Percentiles rank a stretch among this genome's conserved stretches.
phyloP scores from a whole-genome alignment of 2,888 invertebrate genomes.

The Therioaphis trifolii region DNA sequence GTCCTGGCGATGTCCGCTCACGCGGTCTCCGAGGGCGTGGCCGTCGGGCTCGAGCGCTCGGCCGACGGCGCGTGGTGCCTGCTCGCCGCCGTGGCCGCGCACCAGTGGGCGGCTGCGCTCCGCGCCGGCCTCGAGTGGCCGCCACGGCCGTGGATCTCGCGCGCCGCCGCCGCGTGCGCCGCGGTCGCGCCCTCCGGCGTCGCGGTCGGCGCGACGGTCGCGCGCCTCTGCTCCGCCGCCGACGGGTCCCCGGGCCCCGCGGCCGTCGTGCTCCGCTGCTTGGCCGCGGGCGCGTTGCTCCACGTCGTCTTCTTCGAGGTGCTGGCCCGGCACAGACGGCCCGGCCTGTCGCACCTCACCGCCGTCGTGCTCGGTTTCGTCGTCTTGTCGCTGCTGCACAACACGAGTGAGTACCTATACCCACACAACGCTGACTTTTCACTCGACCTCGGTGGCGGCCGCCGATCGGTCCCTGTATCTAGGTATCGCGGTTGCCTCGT shows the following conservation, averaged over 20 bases:
- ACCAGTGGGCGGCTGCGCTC: constrained; percentile 76
- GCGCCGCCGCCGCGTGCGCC: constrained; percentile 74
- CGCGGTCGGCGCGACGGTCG: constrained; percentile 69
- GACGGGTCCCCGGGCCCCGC: constrained; percentile 69
- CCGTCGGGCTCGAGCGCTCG: constrained; percentile 80
- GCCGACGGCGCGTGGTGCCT: constrained; percentile 75
- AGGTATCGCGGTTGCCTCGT: no score
- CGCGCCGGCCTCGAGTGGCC: constrained; percentile 76
- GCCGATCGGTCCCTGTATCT: no score
- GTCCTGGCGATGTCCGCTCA: constrained; percentile 77
- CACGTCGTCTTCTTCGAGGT: constrained; percentile 87
- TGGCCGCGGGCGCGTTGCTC: constrained; percentile 82
- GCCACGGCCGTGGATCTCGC: constrained; percentile 70
- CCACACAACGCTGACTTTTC: no score
- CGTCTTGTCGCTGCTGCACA: constrained; percentile 72
- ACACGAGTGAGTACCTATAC: constrained; percentile 67
- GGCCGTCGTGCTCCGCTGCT: constrained; percentile 74
- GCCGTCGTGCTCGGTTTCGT: constrained; percentile 73
- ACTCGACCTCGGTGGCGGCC: no score
- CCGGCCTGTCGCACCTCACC: constrained; percentile 72
- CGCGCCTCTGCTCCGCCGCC: constrained; percentile 69
- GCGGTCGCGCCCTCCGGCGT: constrained; percentile 78
- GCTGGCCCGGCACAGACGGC: constrained; percentile 76
- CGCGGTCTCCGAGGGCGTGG: constrained; percentile 79
- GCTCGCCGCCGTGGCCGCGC: constrained; percentile 75